Evolutionary conservation across 2,888 invertebrate genomes (phyloP).

Genomic region (Epiblema foenella): DNA sequence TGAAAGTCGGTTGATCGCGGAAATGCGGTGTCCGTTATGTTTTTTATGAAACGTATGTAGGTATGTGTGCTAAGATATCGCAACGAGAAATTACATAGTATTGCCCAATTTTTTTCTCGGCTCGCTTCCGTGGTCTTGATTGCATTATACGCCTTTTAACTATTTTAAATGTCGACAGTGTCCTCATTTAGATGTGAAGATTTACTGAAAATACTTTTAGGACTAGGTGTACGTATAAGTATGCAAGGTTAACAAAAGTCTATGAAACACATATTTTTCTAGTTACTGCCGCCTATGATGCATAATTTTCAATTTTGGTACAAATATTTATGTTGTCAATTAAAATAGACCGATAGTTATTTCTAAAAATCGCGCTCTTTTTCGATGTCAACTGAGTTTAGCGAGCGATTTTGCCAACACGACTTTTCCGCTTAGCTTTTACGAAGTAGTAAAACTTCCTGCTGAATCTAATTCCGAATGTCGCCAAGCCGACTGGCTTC

Average conservation of each 20-base stretch:
- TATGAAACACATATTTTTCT: no score
- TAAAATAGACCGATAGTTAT: no score
- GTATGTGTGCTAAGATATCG: conserved; percentile 42
- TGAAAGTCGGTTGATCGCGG: conserved; percentile 53
- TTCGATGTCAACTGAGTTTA: no score
- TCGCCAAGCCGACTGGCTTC: no score
- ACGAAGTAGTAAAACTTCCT: no score
- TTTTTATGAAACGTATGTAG: conserved; percentile 44
- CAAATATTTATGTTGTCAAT: no score
- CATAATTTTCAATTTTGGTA: no score
- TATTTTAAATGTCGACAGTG: conserved; percentile 21
- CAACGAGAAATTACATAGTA: conserved; percentile 40
- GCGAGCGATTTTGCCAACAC: no score
- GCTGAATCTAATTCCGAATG: no score
- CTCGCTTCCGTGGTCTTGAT: conserved; percentile 30
- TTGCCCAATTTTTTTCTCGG: conserved; percentile 39
- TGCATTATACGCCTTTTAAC: conserved; percentile 29
- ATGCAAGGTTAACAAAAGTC: neutral
- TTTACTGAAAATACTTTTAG: neutral
- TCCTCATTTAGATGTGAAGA: conserved; percentile 6
- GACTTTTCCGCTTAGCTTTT: no score
- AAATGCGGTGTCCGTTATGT: conserved; percentile 37
- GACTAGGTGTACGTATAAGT: neutral
- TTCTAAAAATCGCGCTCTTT: no score
- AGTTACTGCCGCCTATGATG: no score